Base-by-base conservation (phyloP, 2,797 vertebrate species). In the Enteromius argenteus region DNA sequence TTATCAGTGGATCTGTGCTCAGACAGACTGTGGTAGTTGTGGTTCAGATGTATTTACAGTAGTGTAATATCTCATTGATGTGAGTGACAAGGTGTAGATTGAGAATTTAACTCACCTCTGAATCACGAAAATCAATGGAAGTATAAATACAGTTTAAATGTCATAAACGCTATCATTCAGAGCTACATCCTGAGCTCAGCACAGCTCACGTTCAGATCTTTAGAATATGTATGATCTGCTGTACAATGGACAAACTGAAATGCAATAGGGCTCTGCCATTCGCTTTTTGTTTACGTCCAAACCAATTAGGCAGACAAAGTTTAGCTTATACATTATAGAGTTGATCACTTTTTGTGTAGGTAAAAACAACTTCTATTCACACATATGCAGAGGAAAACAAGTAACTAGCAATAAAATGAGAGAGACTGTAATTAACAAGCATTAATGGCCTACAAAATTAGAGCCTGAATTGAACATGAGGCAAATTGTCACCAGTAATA, bases 401-500 rank as follows among this genome's bases (percentile, higher is more conserved):
- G n/a, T 15, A 83, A 23, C 56, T 37, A 21, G 73, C 21, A 44
- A 68, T 42, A 17, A n/a, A 10, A 58, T 53, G 5, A 68, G 35
- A 35, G 60, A 37, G 69, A 32, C 32, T 82, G 53, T 66, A 72
- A 76, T 78, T 85, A 72, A 87, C 83, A 81, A 77, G 5, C 84
- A 72, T 79, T 79, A 80, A 84, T 62, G 60, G 19, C 56, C 67
- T 72, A 89, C 66, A 51, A 67, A 79, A 77, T 69, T 80, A 42
- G 58, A 86, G 80, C 86, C 88, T 39, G 53, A 86, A 64, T 39
- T 86, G 75, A 80, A 87, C 68, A 67, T 3, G 32, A 82, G 84
- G 15, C 80, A 85, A 88, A 88, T 78, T 81, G 79, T 81, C 85
- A 82, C 86, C 79, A 85, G 82, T 84, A 85, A 87, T 89, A 85